Evolutionary conservation across 23 tunicate genomes (phyloP), one percentile per base, ranked within the genome.

Genomic region (Pegea sp.): DNA sequence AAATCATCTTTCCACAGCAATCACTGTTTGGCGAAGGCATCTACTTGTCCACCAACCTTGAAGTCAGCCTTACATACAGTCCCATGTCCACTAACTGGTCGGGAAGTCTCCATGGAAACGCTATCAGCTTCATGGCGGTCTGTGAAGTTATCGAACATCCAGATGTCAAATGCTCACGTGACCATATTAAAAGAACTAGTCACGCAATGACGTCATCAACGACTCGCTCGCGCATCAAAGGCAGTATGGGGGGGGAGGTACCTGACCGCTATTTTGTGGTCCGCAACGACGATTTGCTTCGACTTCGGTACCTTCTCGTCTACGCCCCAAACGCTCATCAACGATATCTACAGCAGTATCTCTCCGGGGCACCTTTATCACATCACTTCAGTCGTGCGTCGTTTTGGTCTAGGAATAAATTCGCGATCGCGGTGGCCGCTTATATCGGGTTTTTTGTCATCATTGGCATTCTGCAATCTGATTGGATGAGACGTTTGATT

Each of bases 141-240:
- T 84, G 95, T 42, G 86, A 84, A 52, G 57, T 73, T 34, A 62
- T 84, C 22, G 76, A 84, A 32, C 72, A 84, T 48, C 95, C 95
- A 1, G 76, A 84, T 42, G 84, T 84, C 2, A 74, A 73, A 64
- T 84, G 95, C 63, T 67, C 76, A 11, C 5, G 23, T 5, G 30
- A 33, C 11, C 43, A 28, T 8, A 53, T 44, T 18, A 49, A 48
- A 24, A 3, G 16, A 49, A 4, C 21, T 4, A 53, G 52, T 21
- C 29, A 29, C 19, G 42, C 26, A 23, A 59, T n/a, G n/a, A n/a
- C n/a, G n/a, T n/a, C n/a, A n/a, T n/a, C n/a, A n/a, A n/a, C n/a
- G n/a, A n/a, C 60, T 31, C 58, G 86, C 27, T 67, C 95, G 1
- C 42, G 26, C 29, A 84, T 84, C 5, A 58, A 44, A 29, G 95